phyloP scores from a whole-genome alignment of 2,113 vertebrate genomes.

The Caretta caretta region DNA sequence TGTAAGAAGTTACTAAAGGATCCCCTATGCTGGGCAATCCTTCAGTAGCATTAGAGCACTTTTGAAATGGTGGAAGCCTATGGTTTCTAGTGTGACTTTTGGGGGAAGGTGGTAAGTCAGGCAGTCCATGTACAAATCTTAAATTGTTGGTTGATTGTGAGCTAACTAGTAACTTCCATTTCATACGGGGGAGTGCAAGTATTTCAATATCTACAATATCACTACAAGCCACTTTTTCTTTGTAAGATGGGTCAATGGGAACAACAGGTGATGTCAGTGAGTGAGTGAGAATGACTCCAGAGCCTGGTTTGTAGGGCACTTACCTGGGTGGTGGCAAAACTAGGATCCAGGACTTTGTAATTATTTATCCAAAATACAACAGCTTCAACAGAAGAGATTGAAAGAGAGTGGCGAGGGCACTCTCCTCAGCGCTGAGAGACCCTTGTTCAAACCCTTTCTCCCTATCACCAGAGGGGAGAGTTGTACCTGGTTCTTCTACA shows the following conservation, averaged over 20 bases:
- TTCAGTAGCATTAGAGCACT: not conserved
- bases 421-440: too few species aligned
- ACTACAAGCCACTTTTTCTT: not conserved
- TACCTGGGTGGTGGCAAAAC: not conserved
- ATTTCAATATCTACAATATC: not conserved
- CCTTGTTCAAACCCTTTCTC: too few species aligned
- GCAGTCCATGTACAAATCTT: not conserved
- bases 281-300: not conserved
- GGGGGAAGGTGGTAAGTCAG: not conserved
- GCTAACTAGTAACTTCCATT: not conserved
- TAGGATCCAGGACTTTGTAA: too few species aligned
- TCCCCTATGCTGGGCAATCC: accelerated
- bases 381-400: too few species aligned
- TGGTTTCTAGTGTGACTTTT: not conserved
- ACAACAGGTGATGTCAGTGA: not conserved
- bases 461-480: too few species aligned
- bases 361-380: too few species aligned
- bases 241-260: not conserved
- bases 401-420: too few species aligned
- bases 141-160: not conserved
- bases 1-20: not conserved
- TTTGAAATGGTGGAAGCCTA: not conserved
- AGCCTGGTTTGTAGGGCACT: not conserved
- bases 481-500: not conserved
- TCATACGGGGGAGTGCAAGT: not conserved